phyloP scores from a whole-genome alignment of 2,888 invertebrate species.

The Trilocha varians region DNA sequence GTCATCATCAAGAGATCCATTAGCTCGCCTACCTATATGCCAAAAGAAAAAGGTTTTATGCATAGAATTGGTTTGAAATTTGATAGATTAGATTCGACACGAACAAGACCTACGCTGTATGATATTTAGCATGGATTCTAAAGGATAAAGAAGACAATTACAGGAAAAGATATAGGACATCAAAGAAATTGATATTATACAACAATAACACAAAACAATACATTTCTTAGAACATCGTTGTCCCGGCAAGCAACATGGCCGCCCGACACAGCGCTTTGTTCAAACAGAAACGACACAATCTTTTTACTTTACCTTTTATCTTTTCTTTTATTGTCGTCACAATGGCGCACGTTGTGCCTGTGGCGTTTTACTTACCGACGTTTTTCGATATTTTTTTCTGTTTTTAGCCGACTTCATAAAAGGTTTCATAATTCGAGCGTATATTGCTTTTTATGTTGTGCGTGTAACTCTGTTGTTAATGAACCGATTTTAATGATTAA shows the following conservation, averaged over 20 bases:
- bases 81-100: no score
- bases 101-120: no score
- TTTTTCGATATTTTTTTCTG: conserved; percentile 42
- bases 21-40: no score
- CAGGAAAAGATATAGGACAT: neutral
- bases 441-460: neutral
- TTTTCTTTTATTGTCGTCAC: conserved; percentile 40
- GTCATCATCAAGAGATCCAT: no score
- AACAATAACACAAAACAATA: neutral
- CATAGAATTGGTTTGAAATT: no score
- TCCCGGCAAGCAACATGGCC: conserved; percentile 54
- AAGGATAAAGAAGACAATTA: neutral
- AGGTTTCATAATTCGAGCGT: neutral
- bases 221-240: conserved; percentile 9
- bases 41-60: no score
- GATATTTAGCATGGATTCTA: no score
- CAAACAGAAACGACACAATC: conserved; percentile 67
- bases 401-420: neutral
- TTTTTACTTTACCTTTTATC: conserved; percentile 45
- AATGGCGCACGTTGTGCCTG: conserved; percentile 59
- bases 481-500: no score
- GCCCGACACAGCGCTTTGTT: conserved; percentile 66
- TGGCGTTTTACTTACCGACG: conserved; percentile 61
- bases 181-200: neutral
- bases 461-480: no score